Percentiles rank a stretch among this genome's conserved stretches.
These are phyloP conservation scores for Prietella phreatophila DNA, from an alignment of 2,113 vertebrate species.

Conservation along the genomic window DNA sequence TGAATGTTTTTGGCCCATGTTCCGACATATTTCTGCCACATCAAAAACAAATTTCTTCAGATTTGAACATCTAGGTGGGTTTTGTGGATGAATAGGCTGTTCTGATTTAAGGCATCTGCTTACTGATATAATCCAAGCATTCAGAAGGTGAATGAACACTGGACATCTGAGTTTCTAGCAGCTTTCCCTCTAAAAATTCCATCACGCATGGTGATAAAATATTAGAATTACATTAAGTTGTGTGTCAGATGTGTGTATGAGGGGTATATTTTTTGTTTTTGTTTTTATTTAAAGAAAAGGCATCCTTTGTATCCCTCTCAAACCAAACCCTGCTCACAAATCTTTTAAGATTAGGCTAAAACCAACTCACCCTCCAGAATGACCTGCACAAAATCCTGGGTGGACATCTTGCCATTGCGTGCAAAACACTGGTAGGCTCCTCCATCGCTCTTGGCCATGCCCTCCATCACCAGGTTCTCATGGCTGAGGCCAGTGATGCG, in stretches of 20 bases:
- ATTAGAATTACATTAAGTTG: neutral
- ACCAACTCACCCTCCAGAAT: slow-evolving; percentile 87
- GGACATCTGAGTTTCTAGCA: neutral
- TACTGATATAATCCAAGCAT: neutral
- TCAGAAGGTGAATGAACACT: neutral
- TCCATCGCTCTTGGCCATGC: slow-evolving; percentile 95
- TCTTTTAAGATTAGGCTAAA: neutral
- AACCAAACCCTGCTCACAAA: neutral
- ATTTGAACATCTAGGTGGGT: neutral
- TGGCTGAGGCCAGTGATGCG: slow-evolving; percentile 86
- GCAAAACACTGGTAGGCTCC: slow-evolving; percentile 98
- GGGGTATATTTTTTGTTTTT: neutral
- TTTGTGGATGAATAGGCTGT: neutral
- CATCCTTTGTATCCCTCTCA: neutral
- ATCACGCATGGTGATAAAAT: neutral
- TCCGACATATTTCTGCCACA: neutral
- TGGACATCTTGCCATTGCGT: slow-evolving; percentile 91
- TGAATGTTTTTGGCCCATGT: neutral
- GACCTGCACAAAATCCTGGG: slow-evolving; percentile 95
- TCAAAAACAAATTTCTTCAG: neutral
- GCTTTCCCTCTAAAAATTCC: neutral
- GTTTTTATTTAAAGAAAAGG: neutral
- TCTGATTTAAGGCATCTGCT: neutral
- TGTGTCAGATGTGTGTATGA: neutral
- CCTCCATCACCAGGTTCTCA: slow-evolving; percentile 95